Evolutionary conservation across 1,140 invertebrate genomes (phyloP), one percentile per base, ranked within the genome.

Genomic region (Drosophila pectinifera): DNA sequence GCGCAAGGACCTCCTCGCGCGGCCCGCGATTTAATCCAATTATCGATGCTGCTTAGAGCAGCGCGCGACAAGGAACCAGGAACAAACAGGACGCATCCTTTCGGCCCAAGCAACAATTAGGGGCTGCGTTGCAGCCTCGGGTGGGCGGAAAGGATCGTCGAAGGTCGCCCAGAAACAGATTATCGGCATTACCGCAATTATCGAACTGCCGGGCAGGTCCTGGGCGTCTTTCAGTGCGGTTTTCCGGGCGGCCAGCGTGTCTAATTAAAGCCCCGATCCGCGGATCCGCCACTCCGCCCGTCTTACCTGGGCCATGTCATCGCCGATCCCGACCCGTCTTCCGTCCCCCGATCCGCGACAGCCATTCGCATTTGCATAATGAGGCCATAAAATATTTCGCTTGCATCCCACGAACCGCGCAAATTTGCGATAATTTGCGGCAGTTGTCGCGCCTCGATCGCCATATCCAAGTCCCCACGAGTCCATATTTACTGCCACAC

Each of bases 381-480:
- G 86, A 90, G 86, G 79, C 75, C 82, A 90, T 90, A 86, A 90
- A 90, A 83, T 90, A 86, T 83, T 90, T 90, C 73, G 78, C 82
- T 74, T 90, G 88, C 86, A 86, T 86, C 81, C 86, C 70, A 90
- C 84, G 84, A 83, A 72, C 41, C 69, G 57, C 76, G 69, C 78
- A 84, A 89, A 89, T 89, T 89, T 89, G 84, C 61, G 80, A 78
- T 90, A 89, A 89, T 89, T 89, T 89, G 84, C 64, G 84, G 84
- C 84, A 84, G 80, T 89, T 89, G 84, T 89, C 84, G 84, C 84
- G 80, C 84, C 84, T 84, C 77, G 80, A 80, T 84, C 79, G 46
- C 55, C 59, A 55, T 57, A 48, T 39, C 31, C 31, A 22, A 56
- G 53, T 53, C 67, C 45, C 46, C 59, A 73, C 51, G 14, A 67